Conservation (phyloP, 2,797 vertebrate genomes). For the Lacerta viridis region DNA sequence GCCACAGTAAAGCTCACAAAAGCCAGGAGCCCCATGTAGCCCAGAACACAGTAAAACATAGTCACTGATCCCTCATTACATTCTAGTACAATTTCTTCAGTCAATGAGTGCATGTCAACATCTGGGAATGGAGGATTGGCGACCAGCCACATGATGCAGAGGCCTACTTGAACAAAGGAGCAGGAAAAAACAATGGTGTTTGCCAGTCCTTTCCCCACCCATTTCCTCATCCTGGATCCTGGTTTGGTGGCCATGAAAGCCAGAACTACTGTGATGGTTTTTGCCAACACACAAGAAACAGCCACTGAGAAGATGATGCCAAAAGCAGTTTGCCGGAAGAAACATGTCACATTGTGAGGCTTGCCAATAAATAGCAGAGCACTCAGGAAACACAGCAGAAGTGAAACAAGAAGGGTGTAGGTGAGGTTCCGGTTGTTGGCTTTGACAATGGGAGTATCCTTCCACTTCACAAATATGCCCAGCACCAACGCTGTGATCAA, state of each 20-base stretch:
- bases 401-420: not conserved
- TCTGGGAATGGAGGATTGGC: conserved; percentile 11
- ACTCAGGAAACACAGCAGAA: not conserved
- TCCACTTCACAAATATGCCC: not conserved
- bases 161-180: not conserved
- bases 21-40: conserved; percentile 10
- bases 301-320: conserved; percentile 8
- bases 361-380: conserved; percentile 8
- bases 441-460: conserved; percentile 4
- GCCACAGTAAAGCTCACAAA: not conserved
- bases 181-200: not conserved
- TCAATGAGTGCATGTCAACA: not conserved
- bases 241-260: conserved; percentile 4
- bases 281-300: conserved; percentile 1
- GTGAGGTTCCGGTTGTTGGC: conserved; percentile 7
- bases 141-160: not conserved
- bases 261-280: not conserved
- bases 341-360: not conserved
- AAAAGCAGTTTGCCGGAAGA: not conserved
- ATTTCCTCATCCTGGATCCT: not conserved
- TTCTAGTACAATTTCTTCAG: not conserved
- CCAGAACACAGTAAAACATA: conserved; percentile 5
- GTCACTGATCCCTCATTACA: not conserved
- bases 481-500: not conserved
- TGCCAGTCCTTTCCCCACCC: not conserved